These are phyloP conservation scores for Chirona hameri DNA, from an alignment of 2,888 invertebrate genomes.

Conservation along the genomic window DNA sequence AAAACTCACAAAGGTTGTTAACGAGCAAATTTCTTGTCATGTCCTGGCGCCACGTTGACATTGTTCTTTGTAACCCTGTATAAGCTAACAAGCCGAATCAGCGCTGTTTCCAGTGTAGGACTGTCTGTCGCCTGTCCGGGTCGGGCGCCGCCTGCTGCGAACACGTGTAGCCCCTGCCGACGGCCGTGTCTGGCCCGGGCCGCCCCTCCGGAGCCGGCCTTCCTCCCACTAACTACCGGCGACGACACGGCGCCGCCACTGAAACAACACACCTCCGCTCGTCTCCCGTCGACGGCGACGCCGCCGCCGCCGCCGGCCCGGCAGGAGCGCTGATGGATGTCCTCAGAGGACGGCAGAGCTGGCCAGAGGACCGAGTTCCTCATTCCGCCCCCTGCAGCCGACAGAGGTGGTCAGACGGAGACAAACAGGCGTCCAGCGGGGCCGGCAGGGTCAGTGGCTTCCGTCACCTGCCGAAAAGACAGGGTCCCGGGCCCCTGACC, in stretches of 20 bases:
- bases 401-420: neutral
- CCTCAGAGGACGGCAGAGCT: neutral
- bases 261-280: neutral
- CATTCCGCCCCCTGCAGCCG: neutral
- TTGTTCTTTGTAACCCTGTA: no score
- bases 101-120: no score
- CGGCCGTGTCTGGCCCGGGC: neutral
- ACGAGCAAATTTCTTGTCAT: no score
- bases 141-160: neutral
- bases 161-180: neutral
- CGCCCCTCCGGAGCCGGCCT: neutral
- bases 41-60: no score
- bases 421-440: slow-evolving; percentile 3
- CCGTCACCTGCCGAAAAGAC: no score
- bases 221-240: slow-evolving; percentile 2
- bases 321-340: neutral
- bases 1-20: no score
- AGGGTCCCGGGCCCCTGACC: no score
- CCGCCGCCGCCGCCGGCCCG: neutral
- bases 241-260: neutral
- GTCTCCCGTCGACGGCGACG: neutral
- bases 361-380: neutral
- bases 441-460: neutral
- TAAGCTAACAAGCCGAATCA: no score
- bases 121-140: no score